These are phyloP conservation scores for Onychomys arenicola DNA, from an alignment of 2,797 vertebrate genomes.

Conservation along the genomic window DNA sequence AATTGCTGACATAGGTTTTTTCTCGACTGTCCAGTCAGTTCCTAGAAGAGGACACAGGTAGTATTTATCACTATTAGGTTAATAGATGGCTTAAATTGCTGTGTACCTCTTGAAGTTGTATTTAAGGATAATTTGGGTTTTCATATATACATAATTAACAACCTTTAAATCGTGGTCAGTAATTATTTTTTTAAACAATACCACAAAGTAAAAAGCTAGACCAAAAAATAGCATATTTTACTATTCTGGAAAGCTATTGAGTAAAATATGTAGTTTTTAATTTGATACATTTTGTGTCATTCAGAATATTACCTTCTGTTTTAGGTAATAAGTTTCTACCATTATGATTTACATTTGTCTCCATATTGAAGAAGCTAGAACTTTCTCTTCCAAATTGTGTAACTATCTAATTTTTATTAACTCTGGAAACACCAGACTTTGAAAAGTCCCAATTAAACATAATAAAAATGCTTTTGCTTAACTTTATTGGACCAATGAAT, in stretches of 20 bases:
- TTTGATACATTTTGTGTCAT: slow-evolving; percentile 32
- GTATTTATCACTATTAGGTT: neutral
- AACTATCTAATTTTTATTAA: slow-evolving; percentile 68
- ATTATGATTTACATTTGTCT: slow-evolving; percentile 50
- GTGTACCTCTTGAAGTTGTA: neutral
- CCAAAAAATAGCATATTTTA: neutral
- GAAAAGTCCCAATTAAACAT: slow-evolving; percentile 47
- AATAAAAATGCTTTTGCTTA: slow-evolving; percentile 52
- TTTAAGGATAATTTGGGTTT: neutral
- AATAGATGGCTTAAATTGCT: neutral
- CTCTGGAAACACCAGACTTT: slow-evolving; percentile 32
- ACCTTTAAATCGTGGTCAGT: neutral
- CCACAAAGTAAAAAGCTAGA: neutral
- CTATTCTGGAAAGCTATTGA: slow-evolving; percentile 1
- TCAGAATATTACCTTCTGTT: slow-evolving; percentile 47
- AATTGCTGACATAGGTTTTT: neutral
- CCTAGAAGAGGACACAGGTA: neutral
- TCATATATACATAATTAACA: neutral
- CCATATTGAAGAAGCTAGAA: slow-evolving; percentile 44
- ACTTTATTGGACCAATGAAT: slow-evolving; percentile 27
- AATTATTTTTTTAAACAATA: slow-evolving; percentile 50
- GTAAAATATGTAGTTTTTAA: slow-evolving; percentile 46
- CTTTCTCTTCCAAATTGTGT: slow-evolving; percentile 41
- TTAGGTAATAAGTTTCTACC: slow-evolving; percentile 46
- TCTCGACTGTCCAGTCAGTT: neutral